phyloP scores from a whole-genome alignment of 2,797 vertebrate species.

The Vipera latastei region DNA sequence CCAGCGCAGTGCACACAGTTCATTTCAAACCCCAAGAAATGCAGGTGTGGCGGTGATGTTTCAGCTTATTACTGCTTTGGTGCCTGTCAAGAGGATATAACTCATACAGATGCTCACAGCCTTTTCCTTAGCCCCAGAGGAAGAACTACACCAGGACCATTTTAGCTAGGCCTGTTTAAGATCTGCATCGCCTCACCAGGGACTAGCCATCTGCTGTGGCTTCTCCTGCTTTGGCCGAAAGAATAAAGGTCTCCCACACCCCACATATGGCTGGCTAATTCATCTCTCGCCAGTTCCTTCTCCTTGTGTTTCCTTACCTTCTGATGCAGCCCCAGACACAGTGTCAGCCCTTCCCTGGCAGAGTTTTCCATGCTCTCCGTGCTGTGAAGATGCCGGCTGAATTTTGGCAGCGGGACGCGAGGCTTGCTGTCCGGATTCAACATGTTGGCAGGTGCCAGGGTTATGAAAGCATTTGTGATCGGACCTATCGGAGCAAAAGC shows the following conservation, averaged over 20 bases:
- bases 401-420: constrained; percentile 80
- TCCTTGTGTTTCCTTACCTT: constrained; percentile 67
- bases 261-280: too few relatives aligned
- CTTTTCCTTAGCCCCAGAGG: background rate
- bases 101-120: background rate
- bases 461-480: constrained; percentile 79
- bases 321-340: constrained; percentile 78
- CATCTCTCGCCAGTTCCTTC: fast-evolving
- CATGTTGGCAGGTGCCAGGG: constrained; percentile 84
- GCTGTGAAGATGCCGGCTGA: constrained; percentile 85
- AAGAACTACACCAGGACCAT: background rate
- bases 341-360: constrained; percentile 72
- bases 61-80: background rate
- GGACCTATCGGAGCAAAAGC: constrained; percentile 68
- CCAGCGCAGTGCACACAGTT: background rate
- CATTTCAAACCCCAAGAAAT: background rate
- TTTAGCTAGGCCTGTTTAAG: background rate
- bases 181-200: background rate
- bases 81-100: background rate
- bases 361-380: constrained; percentile 75
- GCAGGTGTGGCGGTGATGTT: background rate
- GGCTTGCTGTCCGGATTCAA: constrained; percentile 86
- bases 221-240: background rate
- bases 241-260: background rate
- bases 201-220: fast-evolving